Percentiles rank a stretch among this genome's conserved stretches.
phyloP scores from a whole-genome alignment of 2,797 vertebrate genomes.

The Gallinago stenura region DNA sequence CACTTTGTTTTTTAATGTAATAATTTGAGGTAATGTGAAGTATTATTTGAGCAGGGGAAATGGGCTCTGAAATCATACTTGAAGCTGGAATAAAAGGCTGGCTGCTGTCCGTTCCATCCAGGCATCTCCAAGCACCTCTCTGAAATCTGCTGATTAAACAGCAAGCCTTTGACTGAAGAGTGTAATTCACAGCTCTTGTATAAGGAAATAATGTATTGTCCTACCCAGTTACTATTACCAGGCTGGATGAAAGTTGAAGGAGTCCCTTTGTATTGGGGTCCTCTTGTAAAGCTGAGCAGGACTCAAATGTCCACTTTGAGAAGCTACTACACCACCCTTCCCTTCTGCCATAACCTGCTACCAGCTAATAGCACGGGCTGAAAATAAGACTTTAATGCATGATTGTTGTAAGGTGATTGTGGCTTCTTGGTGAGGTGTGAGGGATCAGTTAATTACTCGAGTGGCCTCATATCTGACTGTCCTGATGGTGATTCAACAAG shows the following conservation, averaged over 20 bases:
- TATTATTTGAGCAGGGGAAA: neutral
- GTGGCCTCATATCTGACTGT: neutral
- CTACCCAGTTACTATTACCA: neutral
- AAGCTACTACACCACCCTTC: neutral
- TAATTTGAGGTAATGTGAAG: neutral
- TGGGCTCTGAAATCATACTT: neutral
- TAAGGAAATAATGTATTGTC: neutral
- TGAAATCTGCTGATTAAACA: neutral
- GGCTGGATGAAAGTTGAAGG: neutral
- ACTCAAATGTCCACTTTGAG: accelerated
- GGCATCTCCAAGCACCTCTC: neutral
- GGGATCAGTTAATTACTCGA: neutral
- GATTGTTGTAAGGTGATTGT: neutral
- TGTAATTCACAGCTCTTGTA: neutral
- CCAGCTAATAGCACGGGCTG: neutral
- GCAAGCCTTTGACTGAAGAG: neutral
- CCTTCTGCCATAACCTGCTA: neutral
- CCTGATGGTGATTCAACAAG: neutral
- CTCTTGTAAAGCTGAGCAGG: neutral
- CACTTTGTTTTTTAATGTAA: neutral
- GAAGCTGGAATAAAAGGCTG: neutral
- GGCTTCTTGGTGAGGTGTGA: neutral
- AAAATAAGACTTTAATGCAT: neutral
- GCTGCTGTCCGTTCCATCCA: neutral
- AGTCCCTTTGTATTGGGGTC: neutral